Evolutionary conservation across 2,113 vertebrate genomes (phyloP), one percentile per base, ranked within the genome.

Genomic region (Hippoglossus stenolepis): DNA sequence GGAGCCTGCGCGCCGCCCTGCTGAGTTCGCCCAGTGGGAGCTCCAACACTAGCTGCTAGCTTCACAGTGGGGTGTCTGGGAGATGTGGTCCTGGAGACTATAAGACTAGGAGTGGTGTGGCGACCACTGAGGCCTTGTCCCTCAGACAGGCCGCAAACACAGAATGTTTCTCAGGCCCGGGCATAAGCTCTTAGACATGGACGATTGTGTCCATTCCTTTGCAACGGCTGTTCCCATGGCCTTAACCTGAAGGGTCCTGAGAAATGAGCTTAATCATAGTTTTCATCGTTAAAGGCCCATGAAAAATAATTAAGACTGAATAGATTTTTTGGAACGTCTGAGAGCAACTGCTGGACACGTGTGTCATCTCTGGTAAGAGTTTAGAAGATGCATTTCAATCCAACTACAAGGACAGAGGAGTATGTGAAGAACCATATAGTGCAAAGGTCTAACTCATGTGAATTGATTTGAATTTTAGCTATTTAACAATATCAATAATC

Each of bases 11-110:
- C 77, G 57, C 73, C 21, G 40, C 72, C 80, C 91, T 71, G 89
- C 89, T 92, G 92, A 78, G 91, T 73, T 68, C 78, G 74, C 91
- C 90, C 90, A 89, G 90, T 91, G 88, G 90, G 92, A 90, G 86
- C 90, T 89, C 84, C 65, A 35, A 76, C 0, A 49, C 72, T 79
- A 77, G 86, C 75, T 64, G 79, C 79, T 75, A 82, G 71, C 63
- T 64, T 79, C 92, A 70, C 91, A 91, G 91, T 45, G 83, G 91
- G 92, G 90, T 89, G 90, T 90, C 91, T 77, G 66, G 79, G 80
- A 86, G 84, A 88, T 85, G 77, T 2, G 57, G 73, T 84, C 72
- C 79, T 72, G 80, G 64, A 86, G 79, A 91, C 87, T 91, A 90
- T 88, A 80, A 88, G 71, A 68, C 65, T 61, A 67, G 76, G 54